Base-by-base conservation (phyloP, 2,888 invertebrate species). In the Pterostichus niger region DNA sequence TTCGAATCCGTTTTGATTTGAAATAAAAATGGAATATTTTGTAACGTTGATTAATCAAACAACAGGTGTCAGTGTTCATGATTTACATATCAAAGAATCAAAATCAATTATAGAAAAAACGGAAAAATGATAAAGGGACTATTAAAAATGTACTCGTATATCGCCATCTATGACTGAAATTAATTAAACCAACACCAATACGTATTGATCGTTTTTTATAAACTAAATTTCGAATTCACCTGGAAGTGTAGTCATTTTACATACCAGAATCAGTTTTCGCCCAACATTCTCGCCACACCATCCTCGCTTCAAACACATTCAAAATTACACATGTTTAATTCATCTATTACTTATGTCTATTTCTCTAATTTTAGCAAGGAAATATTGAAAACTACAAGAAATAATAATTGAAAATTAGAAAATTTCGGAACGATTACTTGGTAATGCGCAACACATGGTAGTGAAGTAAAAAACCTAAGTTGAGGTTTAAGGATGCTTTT, bases 21-120 rank as follows among this genome's bases (percentile, higher is more conserved):
- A 33, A 64, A 64, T 64, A 64, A 64, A 64, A 64, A 64, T 64
- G 33, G 64, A 64, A 64, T 64, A 35, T 64, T 64, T 31, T 64
- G 64, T 64, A 56, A 71, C 68, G 40, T 71, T 71, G 68, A 71
- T 71, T 71, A 71, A 71, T 71, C 44, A 44, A 71, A 71, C 68
- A 71, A 71, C 68, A 71, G 68, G 68, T 71, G 68, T 71, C 68
- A 44, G 44, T 44, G 44, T 71, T 15, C 40, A 71, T 44, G 68
- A 71, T 71, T 71, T 44, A 71, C 44, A 71, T 71, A 15, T 71
- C 68, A 71, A 71, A 71, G 68, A 71, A n/a, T 71, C 44, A 44
- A 71, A 71, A 71, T 71, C 68, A 71, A 71, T 71, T 71, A 44
- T 11, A 15, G 15, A 17, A 71, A 71, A 15, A 71, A 31, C 68